These are phyloP conservation scores for Larimichthys crocea DNA, from an alignment of 2,113 vertebrate species.

Conservation along the genomic window DNA sequence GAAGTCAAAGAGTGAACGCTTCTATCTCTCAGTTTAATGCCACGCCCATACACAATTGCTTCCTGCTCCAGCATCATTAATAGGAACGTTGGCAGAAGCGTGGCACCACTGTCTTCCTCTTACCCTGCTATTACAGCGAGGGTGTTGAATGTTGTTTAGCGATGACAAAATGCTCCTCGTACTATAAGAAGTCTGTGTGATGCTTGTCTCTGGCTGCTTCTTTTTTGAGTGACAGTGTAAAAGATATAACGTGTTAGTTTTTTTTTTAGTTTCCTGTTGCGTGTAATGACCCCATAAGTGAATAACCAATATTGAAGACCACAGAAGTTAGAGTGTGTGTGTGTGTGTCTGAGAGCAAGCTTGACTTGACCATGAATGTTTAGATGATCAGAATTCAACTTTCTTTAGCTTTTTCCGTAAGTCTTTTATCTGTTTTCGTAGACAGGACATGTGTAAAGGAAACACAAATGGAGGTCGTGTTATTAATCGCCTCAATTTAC, in stretches of 20 bases:
- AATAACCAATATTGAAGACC: not conserved
- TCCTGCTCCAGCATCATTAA: conserved; percentile 2
- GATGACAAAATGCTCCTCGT: not conserved
- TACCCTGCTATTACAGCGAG: not conserved
- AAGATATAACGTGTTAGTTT: not conserved
- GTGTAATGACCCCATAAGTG: not conserved
- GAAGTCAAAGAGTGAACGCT: not conserved
- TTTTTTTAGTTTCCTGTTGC: not conserved
- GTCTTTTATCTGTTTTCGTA: not conserved
- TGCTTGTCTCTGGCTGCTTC: not conserved
- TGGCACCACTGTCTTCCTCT: not conserved
- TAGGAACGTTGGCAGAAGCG: not conserved
- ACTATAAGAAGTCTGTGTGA: not conserved
- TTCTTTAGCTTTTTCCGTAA: not conserved
- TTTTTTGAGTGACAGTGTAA: not conserved
- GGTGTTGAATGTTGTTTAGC: not conserved
- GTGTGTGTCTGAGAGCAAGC: not conserved
- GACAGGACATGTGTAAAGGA: not conserved
- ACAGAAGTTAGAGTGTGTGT: not conserved
- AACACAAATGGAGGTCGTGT: not conserved
- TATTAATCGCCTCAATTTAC: not conserved
- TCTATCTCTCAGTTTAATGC: not conserved
- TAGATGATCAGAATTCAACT: not conserved
- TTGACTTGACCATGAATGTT: not conserved
- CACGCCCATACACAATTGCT: not conserved